Conservation (phyloP, 2,888 invertebrate genomes). For the Xestia sexstrigata region DNA sequence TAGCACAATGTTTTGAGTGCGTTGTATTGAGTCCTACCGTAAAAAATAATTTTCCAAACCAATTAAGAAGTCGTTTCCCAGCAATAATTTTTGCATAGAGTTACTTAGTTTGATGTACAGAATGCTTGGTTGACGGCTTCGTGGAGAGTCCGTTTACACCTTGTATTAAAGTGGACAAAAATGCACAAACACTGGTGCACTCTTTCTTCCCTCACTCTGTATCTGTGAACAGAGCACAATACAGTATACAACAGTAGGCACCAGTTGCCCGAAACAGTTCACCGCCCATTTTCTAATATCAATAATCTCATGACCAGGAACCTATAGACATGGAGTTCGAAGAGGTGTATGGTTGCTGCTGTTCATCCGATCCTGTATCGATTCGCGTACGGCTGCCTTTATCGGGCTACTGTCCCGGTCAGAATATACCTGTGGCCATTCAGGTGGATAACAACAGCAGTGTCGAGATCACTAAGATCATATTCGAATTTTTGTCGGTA, state of each 20-base stretch:
- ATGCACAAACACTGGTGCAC: background rate
- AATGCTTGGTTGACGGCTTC: no score
- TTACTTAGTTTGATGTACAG: no score
- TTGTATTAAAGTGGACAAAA: background rate
- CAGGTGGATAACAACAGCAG: slow-evolving; percentile 72
- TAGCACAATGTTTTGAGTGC: no score
- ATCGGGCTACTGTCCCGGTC: slow-evolving; percentile 80
- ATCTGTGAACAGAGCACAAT: background rate
- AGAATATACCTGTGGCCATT: slow-evolving; percentile 74
- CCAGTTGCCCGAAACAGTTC: background rate
- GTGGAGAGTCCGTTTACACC: no score
- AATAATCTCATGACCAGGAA: slow-evolving; percentile 65
- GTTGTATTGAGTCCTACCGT: no score
- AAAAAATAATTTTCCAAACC: no score
- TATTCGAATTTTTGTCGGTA: slow-evolving; percentile 76
- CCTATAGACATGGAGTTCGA: slow-evolving; percentile 79
- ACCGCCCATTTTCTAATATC: background rate
- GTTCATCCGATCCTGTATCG: slow-evolving; percentile 66
- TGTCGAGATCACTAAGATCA: slow-evolving; percentile 76
- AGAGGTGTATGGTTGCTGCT: slow-evolving; percentile 73
- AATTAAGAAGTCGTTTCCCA: no score
- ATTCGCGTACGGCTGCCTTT: slow-evolving; percentile 72
- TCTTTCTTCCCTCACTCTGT: background rate
- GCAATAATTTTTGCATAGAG: no score
- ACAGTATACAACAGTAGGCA: background rate